Conservation (phyloP, 2,113 vertebrate species). For the Aythya baeri region DNA sequence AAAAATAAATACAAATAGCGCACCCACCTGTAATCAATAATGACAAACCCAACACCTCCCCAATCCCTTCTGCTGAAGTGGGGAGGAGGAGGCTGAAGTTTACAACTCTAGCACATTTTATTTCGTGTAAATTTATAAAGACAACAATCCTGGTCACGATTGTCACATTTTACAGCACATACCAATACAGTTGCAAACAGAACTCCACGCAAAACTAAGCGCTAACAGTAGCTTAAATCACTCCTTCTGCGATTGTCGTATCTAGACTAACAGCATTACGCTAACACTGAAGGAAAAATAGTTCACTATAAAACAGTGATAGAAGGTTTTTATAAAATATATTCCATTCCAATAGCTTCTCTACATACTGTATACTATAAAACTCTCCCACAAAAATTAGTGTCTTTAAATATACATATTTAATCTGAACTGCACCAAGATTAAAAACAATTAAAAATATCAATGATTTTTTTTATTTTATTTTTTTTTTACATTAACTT, state of each 20-base stretch:
- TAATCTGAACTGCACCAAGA: constrained; percentile 63
- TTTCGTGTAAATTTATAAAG: constrained; percentile 73
- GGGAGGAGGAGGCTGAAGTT: not conserved
- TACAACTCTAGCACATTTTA: constrained; percentile 76
- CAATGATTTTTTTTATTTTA: constrained; percentile 40
- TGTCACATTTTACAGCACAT: constrained; percentile 73
- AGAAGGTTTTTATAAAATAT: constrained; percentile 80
- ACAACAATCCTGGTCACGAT: constrained; percentile 71
- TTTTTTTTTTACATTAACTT: constrained; percentile 64
- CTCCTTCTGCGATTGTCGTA: constrained; percentile 73
- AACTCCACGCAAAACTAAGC: constrained; percentile 56
- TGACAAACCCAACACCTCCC: not conserved
- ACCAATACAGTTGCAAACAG: constrained; percentile 58
- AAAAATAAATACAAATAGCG: not conserved
- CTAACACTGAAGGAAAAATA: constrained; percentile 75
- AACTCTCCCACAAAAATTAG: constrained; percentile 67
- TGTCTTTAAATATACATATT: constrained; percentile 71
- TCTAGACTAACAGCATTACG: constrained; percentile 69
- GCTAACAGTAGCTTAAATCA: constrained; percentile 52
- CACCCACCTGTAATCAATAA: not conserved
- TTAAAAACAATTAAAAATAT: constrained; percentile 68
- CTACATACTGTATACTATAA: constrained; percentile 79
- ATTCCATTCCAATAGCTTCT: constrained; percentile 79
- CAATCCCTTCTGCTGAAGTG: not conserved
- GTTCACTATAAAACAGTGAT: constrained; percentile 80